Evolutionary conservation across 2,888 invertebrate genomes (phyloP), one percentile per base, ranked within the genome.

Genomic region (Aspidiotus rigidus): DNA sequence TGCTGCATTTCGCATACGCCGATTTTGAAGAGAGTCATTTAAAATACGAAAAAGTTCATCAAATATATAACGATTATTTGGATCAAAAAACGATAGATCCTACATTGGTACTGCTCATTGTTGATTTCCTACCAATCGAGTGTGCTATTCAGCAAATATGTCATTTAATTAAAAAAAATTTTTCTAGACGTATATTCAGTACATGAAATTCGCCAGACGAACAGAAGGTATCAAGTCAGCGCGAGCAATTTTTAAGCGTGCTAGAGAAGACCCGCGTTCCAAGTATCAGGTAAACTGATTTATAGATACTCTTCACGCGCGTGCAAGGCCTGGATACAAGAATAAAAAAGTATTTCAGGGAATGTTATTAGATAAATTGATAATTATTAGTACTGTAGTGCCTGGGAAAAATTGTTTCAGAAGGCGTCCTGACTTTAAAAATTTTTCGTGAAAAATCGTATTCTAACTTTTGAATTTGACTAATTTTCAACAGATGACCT

Each of bases 141-240:
- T 28, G 28, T 28, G 28, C 28, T 28, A 5, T 28, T 28, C 5
- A 28, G 28, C 1, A 28, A 5, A 28, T 28, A 28, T 1, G 2
- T 28, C 5, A 28, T 28, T 28, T 1, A 28, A 28, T 28, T 53
- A 3, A 53, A 15, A 53, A 3, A n/a, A 2, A 44, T 67, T 56
- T 71, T 15, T 56, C n/a, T 61, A 72, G 85, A 93, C 93, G 0
- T 99, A 93, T 77, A 93, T 99, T 15, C 99, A 99, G 77, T 96
- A 97, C 77, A 99, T 99, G 98, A 96, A 97, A 81, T 99, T 99
- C 78, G 91, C 95, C 0, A 83, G 99, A 13, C 82, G 99, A 63
- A 95, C 97, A 0, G 98, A 99, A 78, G 99, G 99, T 39, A 98
- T 99, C 73, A 97, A 97, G 79, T 89, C 96, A 0, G 97, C 98